Conservation (phyloP, 2,797 vertebrate genomes). For the Malacoctenus gilli region DNA sequence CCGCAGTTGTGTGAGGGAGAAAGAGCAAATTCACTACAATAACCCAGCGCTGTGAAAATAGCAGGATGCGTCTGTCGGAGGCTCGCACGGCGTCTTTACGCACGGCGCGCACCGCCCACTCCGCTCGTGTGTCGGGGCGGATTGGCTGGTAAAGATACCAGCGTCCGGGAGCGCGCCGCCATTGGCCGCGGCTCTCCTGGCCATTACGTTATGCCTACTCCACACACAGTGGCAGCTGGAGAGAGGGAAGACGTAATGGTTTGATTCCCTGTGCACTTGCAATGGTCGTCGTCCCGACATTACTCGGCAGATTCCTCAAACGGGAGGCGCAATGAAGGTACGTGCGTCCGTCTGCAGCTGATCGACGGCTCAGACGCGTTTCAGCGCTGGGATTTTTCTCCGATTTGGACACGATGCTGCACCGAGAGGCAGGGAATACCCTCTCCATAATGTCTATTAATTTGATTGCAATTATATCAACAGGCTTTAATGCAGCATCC, state of each 20-base stretch:
- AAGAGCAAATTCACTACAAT: constrained; percentile 13
- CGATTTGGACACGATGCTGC: constrained; percentile 46
- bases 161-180: constrained; percentile 42
- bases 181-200: constrained; percentile 69
- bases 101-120: constrained; percentile 64
- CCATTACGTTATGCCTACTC: constrained; percentile 82
- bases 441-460: constrained; percentile 20
- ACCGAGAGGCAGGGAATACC: constrained; percentile 37
- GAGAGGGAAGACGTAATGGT: constrained; percentile 85
- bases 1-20: neutral
- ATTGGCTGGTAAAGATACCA: constrained; percentile 80
- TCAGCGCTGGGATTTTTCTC: neutral
- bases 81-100: constrained; percentile 62
- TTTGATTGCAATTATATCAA: constrained; percentile 29
- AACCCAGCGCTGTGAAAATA: constrained; percentile 24
- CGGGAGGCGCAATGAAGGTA: constrained; percentile 84
- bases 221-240: constrained; percentile 69
- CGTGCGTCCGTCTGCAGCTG: constrained; percentile 8
- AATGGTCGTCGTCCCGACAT: constrained; percentile 77
- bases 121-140: constrained; percentile 3
- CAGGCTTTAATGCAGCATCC: constrained; percentile 19
- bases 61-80: constrained; percentile 48
- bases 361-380: neutral
- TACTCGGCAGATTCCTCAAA: constrained; percentile 74
- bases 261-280: constrained; percentile 77